phyloP scores from a whole-genome alignment of 37 sponge, comb jelly and placozoan genomes.

The Hexactinellida sp. region DNA sequence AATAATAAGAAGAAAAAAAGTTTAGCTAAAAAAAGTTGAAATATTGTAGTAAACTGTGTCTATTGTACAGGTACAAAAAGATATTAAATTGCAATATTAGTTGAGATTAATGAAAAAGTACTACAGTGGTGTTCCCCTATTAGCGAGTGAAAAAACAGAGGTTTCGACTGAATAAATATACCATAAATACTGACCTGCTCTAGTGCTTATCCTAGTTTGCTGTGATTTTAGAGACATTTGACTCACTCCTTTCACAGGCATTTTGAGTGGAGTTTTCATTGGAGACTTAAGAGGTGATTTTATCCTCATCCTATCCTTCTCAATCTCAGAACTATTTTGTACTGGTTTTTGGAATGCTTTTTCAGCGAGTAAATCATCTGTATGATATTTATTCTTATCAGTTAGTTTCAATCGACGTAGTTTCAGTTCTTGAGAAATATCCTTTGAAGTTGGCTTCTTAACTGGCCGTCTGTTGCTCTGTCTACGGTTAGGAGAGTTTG shows the following conservation, averaged over 20 bases:
- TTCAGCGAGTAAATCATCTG: not conserved
- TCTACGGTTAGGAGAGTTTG: not conserved
- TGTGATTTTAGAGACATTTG: not conserved
- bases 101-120: too few species aligned
- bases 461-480: not conserved
- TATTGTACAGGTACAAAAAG: too few species aligned
- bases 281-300: constrained; percentile 3
- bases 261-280: not conserved
- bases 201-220: not conserved
- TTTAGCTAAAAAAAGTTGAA: not conserved
- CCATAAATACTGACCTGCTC: not conserved
- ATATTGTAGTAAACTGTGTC: not conserved
- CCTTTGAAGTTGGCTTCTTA: not conserved
- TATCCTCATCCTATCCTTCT: not conserved
- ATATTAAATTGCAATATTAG: too few species aligned
- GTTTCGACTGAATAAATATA: too few species aligned
- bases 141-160: too few species aligned
- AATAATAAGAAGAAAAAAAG: not conserved
- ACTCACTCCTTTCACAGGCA: not conserved
- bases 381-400: constrained; percentile 18
- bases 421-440: constrained; percentile 3
- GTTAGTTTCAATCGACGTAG: not conserved
- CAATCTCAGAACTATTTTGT: constrained; percentile 14
- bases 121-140: too few species aligned
- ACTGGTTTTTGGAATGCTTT: constrained; percentile 9